These are phyloP conservation scores for Sorex fumeus DNA, from an alignment of 2,113 vertebrate species.

Conservation along the genomic window DNA sequence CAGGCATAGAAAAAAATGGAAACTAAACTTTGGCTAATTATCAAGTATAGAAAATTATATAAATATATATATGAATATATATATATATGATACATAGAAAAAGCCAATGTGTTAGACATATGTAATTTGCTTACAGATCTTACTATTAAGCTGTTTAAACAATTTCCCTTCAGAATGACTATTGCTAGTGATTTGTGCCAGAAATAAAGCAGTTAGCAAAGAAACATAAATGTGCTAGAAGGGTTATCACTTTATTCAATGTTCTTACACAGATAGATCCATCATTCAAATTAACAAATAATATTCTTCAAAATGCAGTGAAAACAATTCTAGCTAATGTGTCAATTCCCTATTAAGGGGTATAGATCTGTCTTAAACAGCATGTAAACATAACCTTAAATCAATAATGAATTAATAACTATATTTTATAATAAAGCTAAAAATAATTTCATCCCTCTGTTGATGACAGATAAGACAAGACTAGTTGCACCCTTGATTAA, in stretches of 20 bases:
- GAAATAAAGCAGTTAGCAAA: not conserved
- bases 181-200: not conserved
- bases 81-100: not conserved
- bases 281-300: slow-evolving; percentile 3
- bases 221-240: not conserved
- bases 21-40: not conserved
- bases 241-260: not conserved
- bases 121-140: not conserved
- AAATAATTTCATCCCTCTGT: not conserved
- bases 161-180: not conserved
- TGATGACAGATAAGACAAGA: slow-evolving; percentile 46
- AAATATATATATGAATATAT: too few species aligned
- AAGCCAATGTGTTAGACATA: not conserved
- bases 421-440: not conserved
- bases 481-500: not conserved
- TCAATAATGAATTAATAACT: not conserved
- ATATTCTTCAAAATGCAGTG: not conserved
- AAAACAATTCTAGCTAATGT: not conserved
- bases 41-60: not conserved
- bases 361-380: slow-evolving; percentile 5
- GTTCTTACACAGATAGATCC: not conserved
- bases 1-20: not conserved
- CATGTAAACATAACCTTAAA: not conserved
- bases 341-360: not conserved
- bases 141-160: not conserved